These are phyloP conservation scores for Tethya wilhelma DNA, from an alignment of 37 sponge, comb jelly and placozoan genomes.

Conservation along the genomic window DNA sequence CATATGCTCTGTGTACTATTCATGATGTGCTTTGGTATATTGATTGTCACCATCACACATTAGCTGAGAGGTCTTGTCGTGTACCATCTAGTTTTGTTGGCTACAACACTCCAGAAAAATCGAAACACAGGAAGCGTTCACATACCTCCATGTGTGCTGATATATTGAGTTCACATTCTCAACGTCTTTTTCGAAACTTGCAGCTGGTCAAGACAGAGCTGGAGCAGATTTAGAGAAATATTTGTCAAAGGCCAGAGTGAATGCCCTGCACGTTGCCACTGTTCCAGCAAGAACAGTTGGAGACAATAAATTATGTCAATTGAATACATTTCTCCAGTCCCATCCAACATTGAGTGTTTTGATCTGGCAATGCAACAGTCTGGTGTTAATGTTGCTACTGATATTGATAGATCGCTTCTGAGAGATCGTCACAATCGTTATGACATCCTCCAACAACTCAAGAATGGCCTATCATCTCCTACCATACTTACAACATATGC, in stretches of 20 bases:
- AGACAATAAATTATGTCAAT: neutral
- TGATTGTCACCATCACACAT: neutral
- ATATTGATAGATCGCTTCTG: neutral
- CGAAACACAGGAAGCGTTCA: neutral
- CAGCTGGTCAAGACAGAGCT: neutral
- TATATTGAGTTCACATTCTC: neutral
- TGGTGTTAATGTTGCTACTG: constrained; percentile 8
- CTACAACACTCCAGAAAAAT: neutral
- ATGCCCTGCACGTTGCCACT: neutral
- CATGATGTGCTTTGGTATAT: constrained; percentile 5
- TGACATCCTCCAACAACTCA: neutral
- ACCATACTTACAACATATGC: constrained; percentile 20
- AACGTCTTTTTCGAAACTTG: neutral
- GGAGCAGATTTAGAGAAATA: neutral
- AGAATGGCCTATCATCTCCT: constrained; percentile 3
- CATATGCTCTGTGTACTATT: neutral
- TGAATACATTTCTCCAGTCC: neutral
- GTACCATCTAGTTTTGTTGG: neutral
- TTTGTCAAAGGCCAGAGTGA: neutral
- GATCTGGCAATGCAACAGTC: neutral
- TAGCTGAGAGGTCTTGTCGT: neutral
- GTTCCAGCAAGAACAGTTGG: constrained; percentile 10
- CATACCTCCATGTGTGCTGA: neutral
- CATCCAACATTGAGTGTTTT: neutral
- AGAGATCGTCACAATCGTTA: constrained; percentile 1